Evolutionary conservation across 2,888 invertebrate genomes (phyloP).

Genomic region (Callinectes sapidus): DNA sequence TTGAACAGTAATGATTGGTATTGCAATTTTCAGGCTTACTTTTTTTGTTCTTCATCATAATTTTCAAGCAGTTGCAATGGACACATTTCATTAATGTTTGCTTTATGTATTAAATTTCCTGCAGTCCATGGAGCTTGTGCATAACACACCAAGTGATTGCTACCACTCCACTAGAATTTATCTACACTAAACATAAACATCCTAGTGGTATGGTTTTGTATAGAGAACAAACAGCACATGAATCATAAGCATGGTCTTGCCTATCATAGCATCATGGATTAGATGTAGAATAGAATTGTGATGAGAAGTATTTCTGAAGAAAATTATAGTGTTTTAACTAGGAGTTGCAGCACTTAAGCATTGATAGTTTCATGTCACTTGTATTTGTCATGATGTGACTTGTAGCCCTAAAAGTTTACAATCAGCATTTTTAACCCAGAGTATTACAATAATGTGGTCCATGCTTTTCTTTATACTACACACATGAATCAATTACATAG

Average conservation of each 20-base stretch:
- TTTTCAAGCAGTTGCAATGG: not conserved
- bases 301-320: not conserved
- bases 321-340: too few relatives aligned
- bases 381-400: not conserved
- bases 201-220: not conserved
- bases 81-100: not conserved
- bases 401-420: not conserved
- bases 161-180: not conserved
- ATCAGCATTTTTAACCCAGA: not conserved
- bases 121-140: not conserved
- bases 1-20: not conserved
- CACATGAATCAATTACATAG: not conserved
- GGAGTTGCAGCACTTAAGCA: too few relatives aligned
- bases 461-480: not conserved
- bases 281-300: not conserved
- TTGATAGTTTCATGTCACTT: not conserved
- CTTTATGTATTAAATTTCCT: not conserved
- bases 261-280: conserved; percentile 8
- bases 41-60: not conserved
- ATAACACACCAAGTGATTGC: not conserved
- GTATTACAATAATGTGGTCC: not conserved
- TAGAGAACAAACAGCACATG: not conserved
- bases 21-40: not conserved
- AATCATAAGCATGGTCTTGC: conserved; percentile 19
- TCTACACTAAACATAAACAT: not conserved